phyloP scores from a whole-genome alignment of 2,888 invertebrate species.

The Philaethria dido region DNA sequence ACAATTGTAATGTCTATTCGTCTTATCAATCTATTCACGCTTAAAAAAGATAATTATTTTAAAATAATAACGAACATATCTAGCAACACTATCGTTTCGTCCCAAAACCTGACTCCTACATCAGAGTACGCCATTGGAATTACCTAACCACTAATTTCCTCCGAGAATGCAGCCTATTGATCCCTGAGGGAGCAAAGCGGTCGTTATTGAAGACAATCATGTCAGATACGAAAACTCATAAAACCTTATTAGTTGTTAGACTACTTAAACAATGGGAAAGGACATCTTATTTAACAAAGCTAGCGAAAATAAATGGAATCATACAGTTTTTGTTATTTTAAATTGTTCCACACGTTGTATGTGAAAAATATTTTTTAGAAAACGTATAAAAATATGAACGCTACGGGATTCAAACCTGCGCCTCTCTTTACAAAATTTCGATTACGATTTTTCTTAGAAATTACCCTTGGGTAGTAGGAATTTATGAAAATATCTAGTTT shows the following conservation, averaged over 20 bases:
- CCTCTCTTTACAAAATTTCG: too few species aligned
- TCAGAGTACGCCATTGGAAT: constrained; percentile 29
- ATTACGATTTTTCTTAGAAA: too few species aligned
- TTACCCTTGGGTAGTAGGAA: too few species aligned
- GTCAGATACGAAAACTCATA: constrained; percentile 50
- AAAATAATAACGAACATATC: neutral
- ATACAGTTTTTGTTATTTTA: neutral
- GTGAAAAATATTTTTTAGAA: too few species aligned
- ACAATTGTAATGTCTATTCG: too few species aligned
- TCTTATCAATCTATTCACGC: too few species aligned
- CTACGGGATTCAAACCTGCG: too few species aligned
- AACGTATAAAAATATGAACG: too few species aligned
- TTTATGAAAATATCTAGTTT: too few species aligned
- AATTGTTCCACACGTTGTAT: too few species aligned
- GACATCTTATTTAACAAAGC: neutral
- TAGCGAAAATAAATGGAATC: constrained; percentile 2
- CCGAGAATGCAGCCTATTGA: constrained; percentile 53
- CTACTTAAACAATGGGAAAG: constrained; percentile 21
- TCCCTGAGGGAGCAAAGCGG: constrained; percentile 48
- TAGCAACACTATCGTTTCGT: constrained; percentile 6
- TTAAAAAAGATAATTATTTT: too few species aligned
- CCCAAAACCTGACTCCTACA: constrained; percentile 19
- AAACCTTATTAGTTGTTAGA: constrained; percentile 50
- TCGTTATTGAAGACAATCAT: constrained; percentile 47
- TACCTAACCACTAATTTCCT: constrained; percentile 55